Percentiles rank a stretch among this genome's conserved stretches.
phyloP scores from a whole-genome alignment of 92 coral and sea anemone genomes.

The Hydrozoanthus gracilis region DNA sequence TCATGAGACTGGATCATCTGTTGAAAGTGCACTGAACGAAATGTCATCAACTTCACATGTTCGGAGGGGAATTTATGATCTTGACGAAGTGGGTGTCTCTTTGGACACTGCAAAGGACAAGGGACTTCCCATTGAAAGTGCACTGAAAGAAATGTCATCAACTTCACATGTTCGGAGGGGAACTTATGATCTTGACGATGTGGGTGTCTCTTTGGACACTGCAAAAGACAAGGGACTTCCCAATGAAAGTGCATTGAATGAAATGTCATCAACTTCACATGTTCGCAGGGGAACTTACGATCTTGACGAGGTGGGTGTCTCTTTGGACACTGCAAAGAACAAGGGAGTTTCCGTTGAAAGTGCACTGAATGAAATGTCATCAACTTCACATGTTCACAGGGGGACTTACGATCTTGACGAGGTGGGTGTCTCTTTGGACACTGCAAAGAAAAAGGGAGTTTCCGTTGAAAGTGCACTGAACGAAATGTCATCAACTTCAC shows the following conservation, averaged over 20 bases:
- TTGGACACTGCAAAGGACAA: slow-evolving; percentile 40
- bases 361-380: too few species aligned
- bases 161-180: too few species aligned
- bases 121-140: neutral
- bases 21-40: slow-evolving; percentile 1
- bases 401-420: slow-evolving; percentile 37
- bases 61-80: slow-evolving; percentile 43
- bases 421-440: slow-evolving; percentile 26
- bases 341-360: neutral
- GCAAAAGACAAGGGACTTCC: slow-evolving; percentile 18
- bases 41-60: slow-evolving; percentile 6
- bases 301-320: slow-evolving; percentile 51
- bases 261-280: neutral
- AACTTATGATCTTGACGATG: too few species aligned
- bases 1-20: slow-evolving; percentile 24
- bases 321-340: slow-evolving; percentile 39
- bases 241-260: neutral
- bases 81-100: slow-evolving; percentile 50
- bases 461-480: slow-evolving; percentile 19
- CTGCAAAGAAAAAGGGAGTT: slow-evolving; percentile 12
- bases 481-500: slow-evolving; percentile 17
- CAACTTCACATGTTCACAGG: slow-evolving; percentile 10
- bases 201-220: slow-evolving; percentile 13
- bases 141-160: too few species aligned
- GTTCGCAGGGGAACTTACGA: slow-evolving; percentile 43